phyloP scores from a whole-genome alignment of 2,113 vertebrate species.

The Oplegnathus fasciatus region DNA sequence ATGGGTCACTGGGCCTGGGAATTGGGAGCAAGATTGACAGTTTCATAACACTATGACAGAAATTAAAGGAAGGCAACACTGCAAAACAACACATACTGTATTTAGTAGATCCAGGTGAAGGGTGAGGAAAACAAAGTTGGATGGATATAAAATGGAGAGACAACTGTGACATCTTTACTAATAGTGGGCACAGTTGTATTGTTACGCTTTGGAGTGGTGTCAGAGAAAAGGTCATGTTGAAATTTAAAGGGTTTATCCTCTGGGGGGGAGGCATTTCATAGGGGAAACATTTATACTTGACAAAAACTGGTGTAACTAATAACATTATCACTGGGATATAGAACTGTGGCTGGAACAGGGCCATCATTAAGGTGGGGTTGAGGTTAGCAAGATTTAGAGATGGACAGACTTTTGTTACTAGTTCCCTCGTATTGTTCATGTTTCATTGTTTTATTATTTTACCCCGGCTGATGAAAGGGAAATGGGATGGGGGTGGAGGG shows the following conservation, averaged over 20 bases:
- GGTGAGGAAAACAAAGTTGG: not conserved
- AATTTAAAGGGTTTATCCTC: not conserved
- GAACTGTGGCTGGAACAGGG: not conserved
- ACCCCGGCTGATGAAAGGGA: not conserved
- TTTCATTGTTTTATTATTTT: not conserved
- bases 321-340: not conserved
- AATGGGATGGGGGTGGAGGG: not conserved
- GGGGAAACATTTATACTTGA: not conserved
- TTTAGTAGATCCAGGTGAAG: not conserved
- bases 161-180: not conserved
- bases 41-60: conserved; percentile 25
- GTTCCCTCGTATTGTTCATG: too few species aligned
- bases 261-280: too few species aligned
- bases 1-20: conserved; percentile 30
- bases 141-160: not conserved
- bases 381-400: not conserved
- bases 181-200: not conserved
- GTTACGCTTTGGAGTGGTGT: not conserved
- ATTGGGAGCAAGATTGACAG: conserved; percentile 36
- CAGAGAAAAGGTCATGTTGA: not conserved
- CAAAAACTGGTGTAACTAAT: not conserved
- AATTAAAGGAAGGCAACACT: conserved; percentile 22
- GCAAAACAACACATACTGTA: not conserved
- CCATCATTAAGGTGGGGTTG: not conserved
- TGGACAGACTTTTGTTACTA: not conserved